Evolutionary conservation across 2,797 vertebrate species (phyloP).

Genomic region (Paedocypris micromegethes): DNA sequence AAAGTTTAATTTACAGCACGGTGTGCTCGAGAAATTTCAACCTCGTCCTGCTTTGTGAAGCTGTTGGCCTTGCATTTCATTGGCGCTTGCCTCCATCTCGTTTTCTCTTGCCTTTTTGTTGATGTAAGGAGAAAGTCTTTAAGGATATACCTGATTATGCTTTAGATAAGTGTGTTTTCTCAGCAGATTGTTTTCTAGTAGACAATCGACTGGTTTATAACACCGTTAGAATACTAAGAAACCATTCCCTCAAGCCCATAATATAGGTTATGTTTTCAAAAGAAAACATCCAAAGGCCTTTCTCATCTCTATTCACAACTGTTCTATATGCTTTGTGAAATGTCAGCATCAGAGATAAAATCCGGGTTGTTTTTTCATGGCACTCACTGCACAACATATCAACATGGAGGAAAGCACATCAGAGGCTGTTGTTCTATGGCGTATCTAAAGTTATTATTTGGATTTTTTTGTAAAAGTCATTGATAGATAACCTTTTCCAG

Average conservation of each 20-base stretch:
- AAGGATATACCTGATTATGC: slow-evolving; percentile 20
- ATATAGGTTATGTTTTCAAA: background rate
- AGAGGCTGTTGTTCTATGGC: background rate
- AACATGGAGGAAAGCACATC: no score
- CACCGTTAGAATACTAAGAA: no score
- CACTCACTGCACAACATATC: no score
- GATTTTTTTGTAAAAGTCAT: background rate
- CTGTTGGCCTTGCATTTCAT: slow-evolving; percentile 16
- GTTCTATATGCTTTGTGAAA: background rate
- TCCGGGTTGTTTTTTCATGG: background rate
- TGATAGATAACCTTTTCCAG: background rate
- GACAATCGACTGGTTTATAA: background rate
- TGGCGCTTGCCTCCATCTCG: slow-evolving; percentile 12
- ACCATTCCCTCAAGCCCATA: background rate
- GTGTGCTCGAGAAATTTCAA: slow-evolving; percentile 10
- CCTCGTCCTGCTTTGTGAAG: slow-evolving; percentile 25
- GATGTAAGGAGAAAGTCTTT: slow-evolving; percentile 25
- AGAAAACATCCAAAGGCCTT: background rate
- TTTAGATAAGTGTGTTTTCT: slow-evolving; percentile 27
- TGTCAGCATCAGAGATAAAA: background rate
- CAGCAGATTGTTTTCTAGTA: background rate
- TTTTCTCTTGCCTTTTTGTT: background rate
- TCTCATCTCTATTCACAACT: background rate
- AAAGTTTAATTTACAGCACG: slow-evolving; percentile 27
- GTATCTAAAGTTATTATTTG: slow-evolving; percentile 6